A percentile compares a stretch with the other conserved stretches of the same genome.
Conservation (phyloP, 2,888 invertebrate genomes). For the Uloborus plumipes region DNA sequence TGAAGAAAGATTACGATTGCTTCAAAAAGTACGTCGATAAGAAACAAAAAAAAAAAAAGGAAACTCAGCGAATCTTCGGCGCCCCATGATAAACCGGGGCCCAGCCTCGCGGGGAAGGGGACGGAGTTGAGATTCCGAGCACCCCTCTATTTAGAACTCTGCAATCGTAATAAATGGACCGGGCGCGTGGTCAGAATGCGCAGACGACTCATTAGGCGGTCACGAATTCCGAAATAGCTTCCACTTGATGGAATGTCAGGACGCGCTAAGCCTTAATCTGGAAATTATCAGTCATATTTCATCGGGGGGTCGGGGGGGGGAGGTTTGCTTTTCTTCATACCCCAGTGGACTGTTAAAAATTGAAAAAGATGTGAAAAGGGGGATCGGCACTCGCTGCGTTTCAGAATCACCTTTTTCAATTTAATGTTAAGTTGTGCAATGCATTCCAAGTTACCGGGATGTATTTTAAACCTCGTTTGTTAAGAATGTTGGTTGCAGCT, state of each 20-base stretch:
- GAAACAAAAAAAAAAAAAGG: not conserved
- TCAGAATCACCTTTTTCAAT: too few species aligned
- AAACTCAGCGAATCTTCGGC: slow-evolving; percentile 7
- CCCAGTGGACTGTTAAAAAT: slow-evolving; percentile 29
- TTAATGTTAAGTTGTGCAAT: too few species aligned
- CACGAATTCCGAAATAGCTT: slow-evolving; percentile 39
- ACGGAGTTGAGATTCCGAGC: too few species aligned
- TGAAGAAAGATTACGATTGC: not conserved
- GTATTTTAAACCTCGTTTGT: too few species aligned
- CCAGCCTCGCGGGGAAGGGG: not conserved
- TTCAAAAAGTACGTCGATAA: slow-evolving; percentile 3
- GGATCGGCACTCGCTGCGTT: slow-evolving; percentile 11
- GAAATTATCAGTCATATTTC: slow-evolving; percentile 64
- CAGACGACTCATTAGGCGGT: slow-evolving; percentile 44
- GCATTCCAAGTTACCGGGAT: too few species aligned
- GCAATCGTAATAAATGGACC: slow-evolving; percentile 43
- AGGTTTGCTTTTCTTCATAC: too few species aligned
- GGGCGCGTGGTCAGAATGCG: slow-evolving; percentile 54
- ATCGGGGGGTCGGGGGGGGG: slow-evolving; percentile 9
- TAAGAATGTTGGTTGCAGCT: too few species aligned
- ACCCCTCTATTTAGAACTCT: too few species aligned
- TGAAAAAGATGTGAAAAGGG: slow-evolving; percentile 36
- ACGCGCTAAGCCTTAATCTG: slow-evolving; percentile 46
- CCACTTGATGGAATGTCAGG: slow-evolving; percentile 62
- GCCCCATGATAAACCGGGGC: slow-evolving; percentile 22